Evolutionary conservation across 2,113 vertebrate species (phyloP).

Genomic region (Mormyrus lacerda): DNA sequence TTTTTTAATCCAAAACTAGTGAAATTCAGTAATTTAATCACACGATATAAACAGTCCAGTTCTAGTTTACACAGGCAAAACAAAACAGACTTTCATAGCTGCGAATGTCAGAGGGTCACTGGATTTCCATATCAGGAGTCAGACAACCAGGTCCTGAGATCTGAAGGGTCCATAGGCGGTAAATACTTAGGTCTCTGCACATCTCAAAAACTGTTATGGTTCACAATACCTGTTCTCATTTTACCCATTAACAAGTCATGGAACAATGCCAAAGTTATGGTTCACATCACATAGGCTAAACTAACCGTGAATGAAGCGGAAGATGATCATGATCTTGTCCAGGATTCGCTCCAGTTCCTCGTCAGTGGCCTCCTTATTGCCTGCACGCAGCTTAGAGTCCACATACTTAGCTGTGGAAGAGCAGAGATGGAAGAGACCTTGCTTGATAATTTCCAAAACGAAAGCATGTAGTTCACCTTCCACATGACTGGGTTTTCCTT

Average conservation of each 20-base stretch:
- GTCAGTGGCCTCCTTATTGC: slow-evolving; percentile 97
- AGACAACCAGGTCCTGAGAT: not conserved
- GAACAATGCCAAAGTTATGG: not conserved
- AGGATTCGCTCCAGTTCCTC: slow-evolving; percentile 98
- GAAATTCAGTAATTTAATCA: not conserved
- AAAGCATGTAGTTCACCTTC: not conserved
- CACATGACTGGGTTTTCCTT: not conserved
- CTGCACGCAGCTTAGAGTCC: slow-evolving; percentile 92
- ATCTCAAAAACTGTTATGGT: not conserved
- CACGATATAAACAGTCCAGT: not conserved
- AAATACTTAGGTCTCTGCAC: not conserved
- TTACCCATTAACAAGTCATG: not conserved
- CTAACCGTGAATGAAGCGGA: slow-evolving; percentile 97
- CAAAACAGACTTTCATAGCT: not conserved
- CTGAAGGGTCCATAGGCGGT: not conserved
- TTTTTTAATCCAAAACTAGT: not conserved
- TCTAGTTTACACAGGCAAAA: not conserved
- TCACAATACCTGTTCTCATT: not conserved
- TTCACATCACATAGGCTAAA: not conserved
- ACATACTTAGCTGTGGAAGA: slow-evolving; percentile 82
- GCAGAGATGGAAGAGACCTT: not conserved
- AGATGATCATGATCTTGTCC: slow-evolving; percentile 99
- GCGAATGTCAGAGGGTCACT: not conserved
- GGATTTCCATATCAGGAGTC: not conserved
- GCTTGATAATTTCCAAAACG: not conserved